Percentiles rank a stretch among this genome's conserved stretches.
These are phyloP conservation scores for Apamea sordens DNA, from an alignment of 2,888 invertebrate genomes.

Conservation along the genomic window DNA sequence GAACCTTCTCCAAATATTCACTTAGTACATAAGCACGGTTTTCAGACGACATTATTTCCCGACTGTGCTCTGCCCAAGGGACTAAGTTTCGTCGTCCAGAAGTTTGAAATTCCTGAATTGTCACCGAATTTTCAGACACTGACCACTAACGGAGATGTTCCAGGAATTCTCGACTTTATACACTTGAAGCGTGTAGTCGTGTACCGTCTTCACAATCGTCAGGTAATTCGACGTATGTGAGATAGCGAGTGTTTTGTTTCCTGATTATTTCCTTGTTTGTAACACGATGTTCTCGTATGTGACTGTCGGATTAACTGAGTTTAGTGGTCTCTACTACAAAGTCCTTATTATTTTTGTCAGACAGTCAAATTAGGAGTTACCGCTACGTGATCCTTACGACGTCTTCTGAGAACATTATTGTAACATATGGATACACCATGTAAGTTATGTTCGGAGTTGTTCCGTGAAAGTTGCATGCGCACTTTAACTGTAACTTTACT, in stretches of 20 bases:
- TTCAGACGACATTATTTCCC: slow-evolving; percentile 26
- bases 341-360: slow-evolving; percentile 10
- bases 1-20: slow-evolving; percentile 1
- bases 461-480: slow-evolving; percentile 2
- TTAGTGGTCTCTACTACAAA: not conserved
- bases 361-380: slow-evolving; percentile 17
- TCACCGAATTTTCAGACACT: slow-evolving; percentile 34
- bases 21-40: not conserved
- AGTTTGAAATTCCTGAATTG: slow-evolving; percentile 46
- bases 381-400: not conserved
- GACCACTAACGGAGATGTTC: slow-evolving; percentile 42
- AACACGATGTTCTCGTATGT: not conserved
- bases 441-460: slow-evolving; percentile 5
- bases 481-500: slow-evolving; percentile 14
- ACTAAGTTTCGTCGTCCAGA: slow-evolving; percentile 35
- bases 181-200: not conserved
- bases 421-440: not conserved
- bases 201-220: slow-evolving; percentile 6
- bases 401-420: not conserved
- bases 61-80: slow-evolving; percentile 13
- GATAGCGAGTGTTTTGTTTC: not conserved
- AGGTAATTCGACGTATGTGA: slow-evolving; percentile 16
- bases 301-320: not conserved
- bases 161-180: slow-evolving; percentile 29
- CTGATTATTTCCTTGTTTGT: slow-evolving; percentile 8